Evolutionary conservation across 2,888 invertebrate species (phyloP).

Genomic region (Trichopoda pennipes): DNA sequence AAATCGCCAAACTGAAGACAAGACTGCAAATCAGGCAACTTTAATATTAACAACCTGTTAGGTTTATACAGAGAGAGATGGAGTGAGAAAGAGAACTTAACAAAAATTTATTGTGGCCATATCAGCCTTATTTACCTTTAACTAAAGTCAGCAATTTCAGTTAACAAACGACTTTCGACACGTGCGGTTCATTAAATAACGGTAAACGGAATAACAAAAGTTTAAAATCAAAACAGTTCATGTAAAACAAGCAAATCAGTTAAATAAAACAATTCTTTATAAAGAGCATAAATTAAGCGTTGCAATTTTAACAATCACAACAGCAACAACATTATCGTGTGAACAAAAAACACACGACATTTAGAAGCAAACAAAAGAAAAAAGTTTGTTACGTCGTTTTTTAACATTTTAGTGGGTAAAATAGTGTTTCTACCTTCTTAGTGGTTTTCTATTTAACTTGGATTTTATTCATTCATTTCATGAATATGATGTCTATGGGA

Average conservation of each 20-base stretch:
- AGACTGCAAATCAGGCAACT: too few species aligned
- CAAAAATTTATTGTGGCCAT: not conserved
- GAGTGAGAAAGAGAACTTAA: too few species aligned
- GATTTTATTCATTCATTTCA: constrained; percentile 25
- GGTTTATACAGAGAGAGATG: too few species aligned
- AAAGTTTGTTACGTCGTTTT: constrained; percentile 15
- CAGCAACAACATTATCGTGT: constrained; percentile 5
- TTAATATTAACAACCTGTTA: too few species aligned
- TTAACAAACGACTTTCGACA: constrained; percentile 66
- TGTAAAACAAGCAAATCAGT: constrained; percentile 15
- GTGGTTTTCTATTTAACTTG: constrained; percentile 22
- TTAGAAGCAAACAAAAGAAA: not conserved
- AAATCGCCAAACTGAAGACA: too few species aligned
- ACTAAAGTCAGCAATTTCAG: constrained; percentile 43
- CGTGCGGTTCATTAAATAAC: constrained; percentile 56
- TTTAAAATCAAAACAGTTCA: not conserved
- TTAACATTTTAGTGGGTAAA: not conserved
- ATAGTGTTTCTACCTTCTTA: constrained; percentile 5
- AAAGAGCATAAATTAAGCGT: constrained; percentile 46
- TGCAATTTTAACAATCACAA: not conserved
- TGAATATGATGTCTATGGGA: constrained; percentile 56
- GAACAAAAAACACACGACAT: constrained; percentile 7
- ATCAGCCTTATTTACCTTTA: constrained; percentile 59
- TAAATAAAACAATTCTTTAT: constrained; percentile 35
- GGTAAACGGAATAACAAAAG: constrained; percentile 32